A percentile compares a stretch with the other conserved stretches of the same genome.
Evolutionary conservation across 2,113 vertebrate genomes (phyloP).

Genomic region (Onychostoma macrolepis): DNA sequence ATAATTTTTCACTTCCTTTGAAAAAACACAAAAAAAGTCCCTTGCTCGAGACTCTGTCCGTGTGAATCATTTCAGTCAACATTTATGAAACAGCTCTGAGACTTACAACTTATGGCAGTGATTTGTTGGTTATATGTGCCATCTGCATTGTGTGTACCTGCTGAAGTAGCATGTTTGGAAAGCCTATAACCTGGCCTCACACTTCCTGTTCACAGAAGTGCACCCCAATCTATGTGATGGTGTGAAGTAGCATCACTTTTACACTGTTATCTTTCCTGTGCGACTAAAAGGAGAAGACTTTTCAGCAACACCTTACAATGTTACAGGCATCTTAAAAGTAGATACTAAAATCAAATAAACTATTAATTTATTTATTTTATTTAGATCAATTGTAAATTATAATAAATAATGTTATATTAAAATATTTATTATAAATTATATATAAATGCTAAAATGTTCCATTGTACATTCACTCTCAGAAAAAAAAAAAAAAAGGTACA

Average conservation of each 20-base stretch:
- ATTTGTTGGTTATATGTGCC: conserved; percentile 16
- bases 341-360: not conserved
- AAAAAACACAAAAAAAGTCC: conserved; percentile 16
- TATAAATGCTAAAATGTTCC: too few relatives aligned
- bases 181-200: not conserved
- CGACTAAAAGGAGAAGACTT: not conserved
- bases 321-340: not conserved
- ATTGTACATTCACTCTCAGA: too few relatives aligned
- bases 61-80: conserved; percentile 25
- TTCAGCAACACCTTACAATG: not conserved
- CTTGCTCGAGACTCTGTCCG: not conserved
- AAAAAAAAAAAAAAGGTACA: too few relatives aligned
- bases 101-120: not conserved
- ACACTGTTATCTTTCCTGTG: not conserved
- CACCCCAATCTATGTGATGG: not conserved
- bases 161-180: conserved; percentile 13
- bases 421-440: not conserved
- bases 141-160: not conserved
- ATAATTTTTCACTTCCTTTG: conserved; percentile 38
- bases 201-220: conserved; percentile 30
- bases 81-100: not conserved
- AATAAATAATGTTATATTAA: not conserved
- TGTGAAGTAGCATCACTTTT: not conserved
- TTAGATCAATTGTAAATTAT: not conserved
- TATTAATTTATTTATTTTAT: too few relatives aligned